These are phyloP conservation scores for Metellina segmentata DNA, from an alignment of 2,888 invertebrate genomes.

Conservation along the genomic window DNA sequence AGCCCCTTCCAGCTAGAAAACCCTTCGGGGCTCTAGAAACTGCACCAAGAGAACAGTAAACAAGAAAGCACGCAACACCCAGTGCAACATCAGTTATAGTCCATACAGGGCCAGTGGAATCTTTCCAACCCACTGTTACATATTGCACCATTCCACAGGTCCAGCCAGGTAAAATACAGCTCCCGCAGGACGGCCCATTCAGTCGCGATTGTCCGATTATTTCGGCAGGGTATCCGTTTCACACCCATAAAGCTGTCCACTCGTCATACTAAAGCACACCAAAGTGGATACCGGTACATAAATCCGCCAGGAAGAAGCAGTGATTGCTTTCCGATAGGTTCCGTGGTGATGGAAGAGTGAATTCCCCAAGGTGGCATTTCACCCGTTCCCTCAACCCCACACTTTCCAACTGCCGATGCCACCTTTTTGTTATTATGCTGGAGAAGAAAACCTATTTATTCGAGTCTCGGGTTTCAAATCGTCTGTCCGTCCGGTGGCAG, in stretches of 20 bases:
- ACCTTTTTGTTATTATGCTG: conserved; percentile 4
- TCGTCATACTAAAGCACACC: background rate
- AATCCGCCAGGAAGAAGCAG: conserved; percentile 28
- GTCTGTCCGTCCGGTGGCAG: background rate
- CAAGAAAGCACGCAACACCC: background rate
- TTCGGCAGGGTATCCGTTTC: conserved; percentile 17
- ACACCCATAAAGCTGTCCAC: conserved; percentile 53
- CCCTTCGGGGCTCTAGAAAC: background rate
- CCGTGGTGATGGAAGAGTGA: conserved; percentile 6
- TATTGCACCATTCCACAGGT: conserved; percentile 20
- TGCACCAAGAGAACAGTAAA: background rate
- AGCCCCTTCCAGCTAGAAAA: background rate
- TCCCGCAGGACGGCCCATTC: conserved; percentile 8
- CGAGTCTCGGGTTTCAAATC: conserved; percentile 23
- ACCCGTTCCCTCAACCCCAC: background rate
- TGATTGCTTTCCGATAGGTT: conserved; percentile 57
- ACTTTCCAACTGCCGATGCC: background rate
- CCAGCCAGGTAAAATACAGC: conserved; percentile 27
- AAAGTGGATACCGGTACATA: conserved; percentile 23
- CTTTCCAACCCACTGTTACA: background rate
- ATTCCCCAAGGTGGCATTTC: conserved; percentile 38
- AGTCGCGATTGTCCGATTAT: conserved; percentile 29
- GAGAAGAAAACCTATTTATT: conserved; percentile 38
- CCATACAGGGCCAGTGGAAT: background rate
- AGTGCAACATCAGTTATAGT: too few relatives aligned